Conservation (phyloP, 2,888 invertebrate species). For the Operophtera brumata region DNA sequence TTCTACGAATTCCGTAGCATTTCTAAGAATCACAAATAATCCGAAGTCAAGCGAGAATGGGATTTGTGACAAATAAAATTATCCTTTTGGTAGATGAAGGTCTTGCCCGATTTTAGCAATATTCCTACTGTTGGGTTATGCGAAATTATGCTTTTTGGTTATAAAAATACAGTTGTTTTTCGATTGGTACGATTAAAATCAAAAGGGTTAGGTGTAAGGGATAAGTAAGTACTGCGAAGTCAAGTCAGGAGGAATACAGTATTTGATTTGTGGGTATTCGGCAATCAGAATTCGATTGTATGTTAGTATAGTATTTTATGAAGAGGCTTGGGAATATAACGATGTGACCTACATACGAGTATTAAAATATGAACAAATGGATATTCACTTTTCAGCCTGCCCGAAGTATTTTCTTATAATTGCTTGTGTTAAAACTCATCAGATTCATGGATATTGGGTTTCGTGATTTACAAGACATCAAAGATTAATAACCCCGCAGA, state of each 20-base stretch:
- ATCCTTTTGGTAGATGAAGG: conserved; percentile 19
- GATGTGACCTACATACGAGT: conserved; percentile 14
- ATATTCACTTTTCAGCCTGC: too few species aligned
- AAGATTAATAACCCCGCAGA: too few species aligned
- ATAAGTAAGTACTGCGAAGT: conserved; percentile 17
- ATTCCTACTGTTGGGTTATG: neutral
- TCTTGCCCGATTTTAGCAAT: conserved; percentile 5
- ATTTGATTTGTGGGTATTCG: conserved; percentile 22
- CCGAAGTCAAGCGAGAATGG: conserved; percentile 14
- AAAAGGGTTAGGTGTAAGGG: conserved; percentile 1
- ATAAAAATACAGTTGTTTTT: conserved; percentile 9
- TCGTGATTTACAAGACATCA: too few species aligned
- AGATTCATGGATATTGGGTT: too few species aligned
- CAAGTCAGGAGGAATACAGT: conserved; percentile 10
- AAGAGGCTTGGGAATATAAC: neutral
- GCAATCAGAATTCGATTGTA: conserved; percentile 19
- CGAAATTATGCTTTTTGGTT: neutral
- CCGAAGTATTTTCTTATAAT: too few species aligned
- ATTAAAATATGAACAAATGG: conserved; percentile 1
- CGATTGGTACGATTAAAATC: conserved; percentile 4
- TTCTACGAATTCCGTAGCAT: conserved; percentile 1
- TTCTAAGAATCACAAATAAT: neutral
- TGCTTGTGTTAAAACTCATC: too few species aligned
- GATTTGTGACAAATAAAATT: conserved; percentile 23
- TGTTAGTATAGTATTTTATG: too few species aligned